Evolutionary conservation across 23 tunicate species (phyloP).

Genomic region (Halocynthia roretzi): DNA sequence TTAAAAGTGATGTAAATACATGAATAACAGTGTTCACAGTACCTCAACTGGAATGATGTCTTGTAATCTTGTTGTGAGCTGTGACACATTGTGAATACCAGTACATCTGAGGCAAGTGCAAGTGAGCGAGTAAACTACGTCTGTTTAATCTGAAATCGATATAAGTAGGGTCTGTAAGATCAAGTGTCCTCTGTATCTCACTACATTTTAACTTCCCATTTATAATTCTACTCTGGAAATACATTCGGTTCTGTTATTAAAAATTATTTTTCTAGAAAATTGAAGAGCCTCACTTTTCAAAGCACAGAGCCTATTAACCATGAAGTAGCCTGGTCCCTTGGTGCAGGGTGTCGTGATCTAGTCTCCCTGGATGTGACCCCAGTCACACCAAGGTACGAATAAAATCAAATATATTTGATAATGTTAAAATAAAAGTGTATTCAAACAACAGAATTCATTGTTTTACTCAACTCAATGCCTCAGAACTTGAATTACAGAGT

Average conservation of each 20-base stretch:
- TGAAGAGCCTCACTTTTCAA: conserved; percentile 55
- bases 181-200: background rate
- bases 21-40: no score
- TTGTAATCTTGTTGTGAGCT: no score
- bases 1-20: no score
- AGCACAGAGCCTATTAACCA: conserved; percentile 60
- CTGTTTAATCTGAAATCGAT: no score
- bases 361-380: conserved; percentile 79
- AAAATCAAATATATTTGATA: background rate
- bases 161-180: background rate
- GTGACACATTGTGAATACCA: no score
- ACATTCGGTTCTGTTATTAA: background rate
- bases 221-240: background rate
- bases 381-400: conserved; percentile 34
- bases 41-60: no score
- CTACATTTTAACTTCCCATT: background rate
- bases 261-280: conserved; percentile 22
- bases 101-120: no score
- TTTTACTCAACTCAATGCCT: conserved; percentile 14
- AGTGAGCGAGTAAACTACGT: no score
- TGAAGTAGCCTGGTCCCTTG: conserved; percentile 80
- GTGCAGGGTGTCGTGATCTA: conserved; percentile 64
- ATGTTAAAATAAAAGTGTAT: background rate
- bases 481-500: conserved; percentile 54
- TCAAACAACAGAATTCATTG: background rate